Base-by-base conservation (phyloP, 1,140 invertebrate genomes). In the Solen grandis region DNA sequence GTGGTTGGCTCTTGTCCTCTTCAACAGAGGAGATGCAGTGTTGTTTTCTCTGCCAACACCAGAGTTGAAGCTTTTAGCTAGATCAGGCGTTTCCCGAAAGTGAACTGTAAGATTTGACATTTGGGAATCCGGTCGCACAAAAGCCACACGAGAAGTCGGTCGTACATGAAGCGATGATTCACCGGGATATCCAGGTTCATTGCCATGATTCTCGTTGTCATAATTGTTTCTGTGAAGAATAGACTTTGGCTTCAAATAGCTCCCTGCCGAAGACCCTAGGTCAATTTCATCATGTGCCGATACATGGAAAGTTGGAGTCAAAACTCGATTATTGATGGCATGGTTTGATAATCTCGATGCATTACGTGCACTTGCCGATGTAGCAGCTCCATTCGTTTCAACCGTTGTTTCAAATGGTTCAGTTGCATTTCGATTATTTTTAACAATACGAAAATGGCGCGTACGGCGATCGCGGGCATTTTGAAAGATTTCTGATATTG, bases 401-500 rank as follows among this genome's bases (percentile, higher is more conserved):
- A 10, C 19, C 19, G 41, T 19, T 10, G 41, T 46, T 46, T 10
- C 8, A 46, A 46, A 8, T 19, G 41, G 41, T 19, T 46, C 41
- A 46, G 8, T 46, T 46, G 41, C 8, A 19, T 10, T 46, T 10
- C 19, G 8, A 10, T 19, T 46, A 19, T 10, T 10, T 46, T 46
- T 25, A 8, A 78, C 65, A 33, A 78, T 78, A 38, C 75, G 75
- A 29, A 78, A 78, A 69, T 78, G 75, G 22, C 75, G 33, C 16
- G 75, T 25, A 35, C 57, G 62, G 31, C 75, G 55, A 41, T 78
- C 75, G 1, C 75, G 29, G 1, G 75, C 75, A 78, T 69, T 78
- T 38, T 78, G 35, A 31, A 66, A 78, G 16, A 78, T 78, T 41
- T 78, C 75, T 2, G 75, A 78, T 2, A 78, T 52, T 19, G 75